Percentiles rank a stretch among this genome's conserved stretches.
Conservation (phyloP, 2,113 vertebrate species). For the Anser cygnoides region DNA sequence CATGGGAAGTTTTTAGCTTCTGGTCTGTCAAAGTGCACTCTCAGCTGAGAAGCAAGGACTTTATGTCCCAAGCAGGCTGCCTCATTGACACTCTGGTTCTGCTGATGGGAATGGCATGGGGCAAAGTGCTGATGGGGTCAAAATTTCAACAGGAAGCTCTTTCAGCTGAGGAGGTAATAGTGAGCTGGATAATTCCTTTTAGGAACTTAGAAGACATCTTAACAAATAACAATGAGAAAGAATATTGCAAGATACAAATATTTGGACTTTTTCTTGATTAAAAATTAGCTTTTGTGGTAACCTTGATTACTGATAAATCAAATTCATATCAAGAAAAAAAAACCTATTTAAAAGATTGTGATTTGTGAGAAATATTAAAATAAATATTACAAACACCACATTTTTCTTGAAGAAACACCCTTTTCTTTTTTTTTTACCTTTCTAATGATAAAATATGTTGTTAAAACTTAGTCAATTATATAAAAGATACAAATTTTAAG, state of each 20-base stretch:
- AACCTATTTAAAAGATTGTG: background rate
- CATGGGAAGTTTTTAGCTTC: background rate
- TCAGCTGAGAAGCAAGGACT: rapidly evolving
- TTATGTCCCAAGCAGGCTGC: background rate
- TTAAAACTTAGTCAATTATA: background rate
- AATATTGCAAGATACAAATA: background rate
- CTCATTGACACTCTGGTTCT: rapidly evolving
- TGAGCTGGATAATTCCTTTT: background rate
- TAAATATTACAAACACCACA: background rate
- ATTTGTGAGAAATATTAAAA: background rate
- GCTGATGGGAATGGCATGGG: background rate
- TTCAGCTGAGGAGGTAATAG: background rate
- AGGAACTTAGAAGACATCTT: background rate
- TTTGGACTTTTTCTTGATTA: background rate
- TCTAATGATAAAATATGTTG: background rate
- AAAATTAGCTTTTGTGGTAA: background rate
- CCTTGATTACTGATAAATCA: background rate
- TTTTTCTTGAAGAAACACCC: background rate
- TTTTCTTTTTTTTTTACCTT: background rate
- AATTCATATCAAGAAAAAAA: background rate
- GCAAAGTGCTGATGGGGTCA: too few species aligned
- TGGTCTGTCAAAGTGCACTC: rapidly evolving
- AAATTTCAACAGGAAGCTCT: background rate
- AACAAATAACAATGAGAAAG: background rate
- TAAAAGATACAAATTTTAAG: background rate